These are phyloP conservation scores for Trachemys scripta DNA, from an alignment of 2,113 vertebrate genomes.

Conservation along the genomic window DNA sequence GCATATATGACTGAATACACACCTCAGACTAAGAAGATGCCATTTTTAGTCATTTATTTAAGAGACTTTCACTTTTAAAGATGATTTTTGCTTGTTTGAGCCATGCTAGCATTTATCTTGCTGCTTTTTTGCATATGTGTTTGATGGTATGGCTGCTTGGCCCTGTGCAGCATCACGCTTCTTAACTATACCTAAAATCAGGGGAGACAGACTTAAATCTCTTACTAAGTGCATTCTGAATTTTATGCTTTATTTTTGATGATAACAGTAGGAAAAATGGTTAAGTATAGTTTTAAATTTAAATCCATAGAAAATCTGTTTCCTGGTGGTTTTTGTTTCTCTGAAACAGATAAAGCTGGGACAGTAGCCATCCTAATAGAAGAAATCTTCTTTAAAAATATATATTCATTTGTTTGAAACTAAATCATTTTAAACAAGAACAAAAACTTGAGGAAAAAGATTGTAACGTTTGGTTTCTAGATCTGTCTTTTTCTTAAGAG, in stretches of 20 bases:
- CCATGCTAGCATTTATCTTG: background rate
- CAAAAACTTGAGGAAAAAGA: background rate
- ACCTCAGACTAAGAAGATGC: background rate
- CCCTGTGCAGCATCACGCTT: rapidly evolving
- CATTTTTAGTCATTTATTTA: background rate
- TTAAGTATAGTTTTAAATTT: background rate
- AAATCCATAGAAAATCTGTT: background rate
- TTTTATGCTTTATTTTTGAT: background rate
- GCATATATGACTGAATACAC: background rate
- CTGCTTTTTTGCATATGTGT: background rate
- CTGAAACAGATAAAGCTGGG: background rate
- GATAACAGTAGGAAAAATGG: background rate
- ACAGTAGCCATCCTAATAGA: background rate
- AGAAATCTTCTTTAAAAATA: background rate
- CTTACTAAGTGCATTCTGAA: background rate
- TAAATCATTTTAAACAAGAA: background rate
- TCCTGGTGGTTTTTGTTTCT: background rate
- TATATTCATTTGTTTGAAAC: rapidly evolving
- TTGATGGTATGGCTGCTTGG: background rate
- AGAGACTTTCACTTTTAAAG: background rate
- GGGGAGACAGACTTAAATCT: background rate
- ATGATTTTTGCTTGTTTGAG: background rate
- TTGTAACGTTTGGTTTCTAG: background rate
- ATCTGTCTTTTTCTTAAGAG: background rate
- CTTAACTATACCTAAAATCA: background rate